phyloP scores from a whole-genome alignment of 2,797 vertebrate species.

The Rhodeus uyekii region DNA sequence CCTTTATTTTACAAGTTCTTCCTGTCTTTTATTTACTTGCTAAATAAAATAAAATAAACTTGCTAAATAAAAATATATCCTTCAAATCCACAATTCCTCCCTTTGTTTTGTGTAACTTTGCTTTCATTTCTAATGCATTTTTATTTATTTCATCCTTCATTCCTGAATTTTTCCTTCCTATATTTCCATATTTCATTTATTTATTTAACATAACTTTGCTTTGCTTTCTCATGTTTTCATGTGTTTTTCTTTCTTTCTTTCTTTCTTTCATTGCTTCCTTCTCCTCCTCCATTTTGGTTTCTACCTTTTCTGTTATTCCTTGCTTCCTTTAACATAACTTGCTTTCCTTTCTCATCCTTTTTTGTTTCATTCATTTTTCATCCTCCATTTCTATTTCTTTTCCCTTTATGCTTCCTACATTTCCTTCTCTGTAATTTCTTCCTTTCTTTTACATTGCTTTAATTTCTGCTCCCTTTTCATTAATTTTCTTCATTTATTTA shows the following conservation, averaged over 20 bases:
- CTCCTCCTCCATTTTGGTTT: background rate
- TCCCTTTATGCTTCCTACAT: background rate
- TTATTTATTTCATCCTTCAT: too few relatives aligned
- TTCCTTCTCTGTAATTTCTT: background rate
- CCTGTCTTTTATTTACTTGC: slow-evolving; percentile 4
- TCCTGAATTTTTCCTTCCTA: background rate
- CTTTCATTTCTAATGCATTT: background rate
- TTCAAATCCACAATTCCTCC: too few relatives aligned
- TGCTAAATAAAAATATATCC: too few relatives aligned
- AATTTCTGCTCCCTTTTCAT: background rate
- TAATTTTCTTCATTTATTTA: background rate
- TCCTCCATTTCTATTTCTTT: background rate
- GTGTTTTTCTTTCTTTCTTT: background rate
- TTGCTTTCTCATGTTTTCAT: background rate
- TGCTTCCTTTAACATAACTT: background rate
- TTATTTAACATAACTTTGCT: background rate
- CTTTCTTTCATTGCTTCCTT: background rate
- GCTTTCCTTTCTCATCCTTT: too few relatives aligned
- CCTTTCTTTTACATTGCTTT: background rate
- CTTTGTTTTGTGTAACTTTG: background rate
- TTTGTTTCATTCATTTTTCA: background rate
- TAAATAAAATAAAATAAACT: too few relatives aligned
- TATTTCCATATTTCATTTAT: background rate
- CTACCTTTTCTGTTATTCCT: background rate
- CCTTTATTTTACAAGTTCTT: background rate